Evolutionary conservation across 2,888 invertebrate genomes (phyloP).

Genomic region (Acleris laterana): DNA sequence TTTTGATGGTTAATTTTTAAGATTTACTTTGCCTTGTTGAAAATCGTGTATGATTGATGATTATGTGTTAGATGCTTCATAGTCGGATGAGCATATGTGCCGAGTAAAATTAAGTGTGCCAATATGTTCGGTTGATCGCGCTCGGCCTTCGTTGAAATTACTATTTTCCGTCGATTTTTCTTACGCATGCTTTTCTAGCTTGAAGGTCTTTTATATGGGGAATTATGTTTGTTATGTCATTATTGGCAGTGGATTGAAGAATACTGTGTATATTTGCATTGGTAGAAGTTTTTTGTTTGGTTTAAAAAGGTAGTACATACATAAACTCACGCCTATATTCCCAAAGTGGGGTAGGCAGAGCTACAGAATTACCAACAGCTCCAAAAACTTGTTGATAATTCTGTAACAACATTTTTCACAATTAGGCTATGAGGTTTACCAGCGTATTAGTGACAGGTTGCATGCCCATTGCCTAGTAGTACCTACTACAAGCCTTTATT

Average conservation of each 20-base stretch:
- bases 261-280: too few relatives aligned
- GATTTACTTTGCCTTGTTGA: conserved; percentile 18
- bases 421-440: too few relatives aligned
- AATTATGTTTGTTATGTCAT: conserved; percentile 36
- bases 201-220: conserved; percentile 66
- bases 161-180: conserved; percentile 81
- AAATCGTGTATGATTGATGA: conserved; percentile 29
- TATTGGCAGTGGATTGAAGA: not conserved
- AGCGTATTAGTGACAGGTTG: too few relatives aligned
- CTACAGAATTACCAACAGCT: too few relatives aligned
- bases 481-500: too few relatives aligned
- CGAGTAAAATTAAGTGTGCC: conserved; percentile 81
- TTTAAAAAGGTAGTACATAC: too few relatives aligned
- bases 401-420: too few relatives aligned
- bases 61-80: conserved; percentile 48
- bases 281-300: too few relatives aligned
- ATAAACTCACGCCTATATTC: too few relatives aligned
- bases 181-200: conserved; percentile 68
- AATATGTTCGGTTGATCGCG: conserved; percentile 80
- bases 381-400: too few relatives aligned
- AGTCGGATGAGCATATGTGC: conserved; percentile 75
- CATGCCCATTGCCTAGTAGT: too few relatives aligned
- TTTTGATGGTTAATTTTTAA: conserved; percentile 7
- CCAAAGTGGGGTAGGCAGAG: too few relatives aligned
- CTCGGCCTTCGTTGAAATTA: conserved; percentile 73